phyloP scores from a whole-genome alignment of 2,113 vertebrate genomes.

The Plestiodon gilberti region DNA sequence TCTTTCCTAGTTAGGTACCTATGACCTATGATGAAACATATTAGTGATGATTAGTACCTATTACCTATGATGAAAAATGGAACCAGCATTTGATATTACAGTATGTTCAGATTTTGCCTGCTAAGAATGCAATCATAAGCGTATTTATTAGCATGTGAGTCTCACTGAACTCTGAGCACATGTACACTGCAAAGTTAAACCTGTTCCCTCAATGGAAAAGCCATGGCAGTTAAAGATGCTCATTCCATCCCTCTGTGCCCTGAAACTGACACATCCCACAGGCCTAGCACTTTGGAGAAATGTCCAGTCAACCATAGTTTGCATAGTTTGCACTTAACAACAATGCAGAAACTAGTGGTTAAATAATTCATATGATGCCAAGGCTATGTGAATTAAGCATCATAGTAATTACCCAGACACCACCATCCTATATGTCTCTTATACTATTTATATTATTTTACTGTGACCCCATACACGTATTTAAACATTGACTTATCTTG shows the following conservation, averaged over 20 bases:
- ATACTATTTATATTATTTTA: background rate
- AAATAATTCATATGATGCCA: too few species aligned
- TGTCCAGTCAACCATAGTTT: background rate
- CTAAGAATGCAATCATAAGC: background rate
- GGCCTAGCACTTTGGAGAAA: background rate
- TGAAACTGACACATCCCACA: background rate
- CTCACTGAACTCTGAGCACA: background rate
- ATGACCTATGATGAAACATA: too few species aligned
- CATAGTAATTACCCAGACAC: background rate
- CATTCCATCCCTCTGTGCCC: background rate
- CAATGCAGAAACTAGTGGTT: too few species aligned
- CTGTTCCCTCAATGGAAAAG: background rate
- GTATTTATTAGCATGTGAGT: background rate
- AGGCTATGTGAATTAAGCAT: too few species aligned
- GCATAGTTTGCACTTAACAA: too few species aligned
- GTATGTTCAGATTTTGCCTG: background rate
- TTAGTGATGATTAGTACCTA: too few species aligned
- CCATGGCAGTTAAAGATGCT: background rate
- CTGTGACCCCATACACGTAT: too few species aligned
- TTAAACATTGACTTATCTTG: background rate
- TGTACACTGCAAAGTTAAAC: background rate
- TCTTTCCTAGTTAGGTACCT: background rate
- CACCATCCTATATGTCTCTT: background rate
- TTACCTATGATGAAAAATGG: background rate
- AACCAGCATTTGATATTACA: too few species aligned